These are phyloP conservation scores for Drosophila siamana DNA, from an alignment of 2,888 invertebrate genomes.

Conservation along the genomic window DNA sequence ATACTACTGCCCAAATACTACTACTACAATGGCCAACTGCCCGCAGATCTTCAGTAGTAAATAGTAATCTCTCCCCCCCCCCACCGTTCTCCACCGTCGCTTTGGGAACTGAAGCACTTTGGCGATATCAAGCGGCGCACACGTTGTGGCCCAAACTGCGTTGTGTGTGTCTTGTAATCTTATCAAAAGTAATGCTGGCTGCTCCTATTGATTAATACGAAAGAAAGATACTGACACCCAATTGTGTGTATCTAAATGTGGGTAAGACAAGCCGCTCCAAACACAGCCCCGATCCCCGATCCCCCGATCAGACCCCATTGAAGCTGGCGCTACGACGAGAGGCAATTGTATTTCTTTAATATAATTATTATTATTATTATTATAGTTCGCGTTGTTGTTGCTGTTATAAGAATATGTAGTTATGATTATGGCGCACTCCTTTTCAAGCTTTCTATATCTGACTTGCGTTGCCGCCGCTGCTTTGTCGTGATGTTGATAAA, in stretches of 20 bases:
- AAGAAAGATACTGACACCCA: constrained; percentile 49
- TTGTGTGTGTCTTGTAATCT: constrained; percentile 52
- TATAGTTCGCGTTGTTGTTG: too few species aligned
- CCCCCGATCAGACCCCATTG: not conserved
- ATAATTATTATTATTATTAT: constrained; percentile 19
- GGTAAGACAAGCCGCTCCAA: constrained; percentile 10
- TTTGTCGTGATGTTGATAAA: constrained; percentile 58
- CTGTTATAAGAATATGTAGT: constrained; percentile 48
- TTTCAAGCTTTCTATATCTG: constrained; percentile 43
- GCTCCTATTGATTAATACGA: constrained; percentile 74
- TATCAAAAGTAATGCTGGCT: constrained; percentile 51
- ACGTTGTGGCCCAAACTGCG: constrained; percentile 23
- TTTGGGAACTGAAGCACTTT: too few species aligned
- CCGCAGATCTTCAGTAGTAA: constrained; percentile 35
- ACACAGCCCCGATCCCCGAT: not conserved
- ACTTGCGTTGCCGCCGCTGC: constrained; percentile 32
- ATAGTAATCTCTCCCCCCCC: too few species aligned
- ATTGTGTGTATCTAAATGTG: constrained; percentile 41
- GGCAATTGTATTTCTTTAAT: constrained; percentile 48
- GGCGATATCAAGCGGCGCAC: constrained; percentile 23
- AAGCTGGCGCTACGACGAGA: constrained; percentile 54
- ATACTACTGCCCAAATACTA: constrained; percentile 14
- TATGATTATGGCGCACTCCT: constrained; percentile 40
- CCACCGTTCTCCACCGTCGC: too few species aligned
- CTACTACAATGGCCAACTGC: not conserved